Evolutionary conservation across 2,797 vertebrate species (phyloP), one percentile per base, ranked within the genome.

Genomic region (Amblyraja radiata): DNA sequence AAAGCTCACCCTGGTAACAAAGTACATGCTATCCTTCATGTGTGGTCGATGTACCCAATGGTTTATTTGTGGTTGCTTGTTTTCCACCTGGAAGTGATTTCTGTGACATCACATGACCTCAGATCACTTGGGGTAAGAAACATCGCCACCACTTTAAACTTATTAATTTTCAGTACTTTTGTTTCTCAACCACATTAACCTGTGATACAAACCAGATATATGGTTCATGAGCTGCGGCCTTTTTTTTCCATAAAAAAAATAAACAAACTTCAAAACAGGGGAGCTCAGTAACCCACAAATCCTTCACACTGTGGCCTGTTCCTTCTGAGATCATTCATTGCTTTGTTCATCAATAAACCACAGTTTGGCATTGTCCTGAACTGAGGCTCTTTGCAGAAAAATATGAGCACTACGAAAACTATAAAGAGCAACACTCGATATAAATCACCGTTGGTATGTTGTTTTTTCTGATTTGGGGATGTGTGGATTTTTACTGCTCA

Each of bases 191-290:
- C 90, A 92, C 90, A 92, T 76, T 74, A 92, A 92, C 90, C 71
- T 92, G 90, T 92, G 90, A 92, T 92, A 76, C 90, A 92, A 92
- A 92, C 90, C 90, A 92, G 90, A 92, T 92, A 92, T 92, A 58
- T 92, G 23, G 90, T 68, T 92, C 90, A 74, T 58, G 90, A 92
- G 90, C 90, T 76, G 71, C 73, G 23, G 71, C 46, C 46, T 74
- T 74, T 73, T 92, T 76, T 88, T 46, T n/a, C 90, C 13, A n/a
- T 74, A 76, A 92, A 76, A 92, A 76, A 92, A 92, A 92, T 92
- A 92, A 92, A 92, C 90, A 54, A 92, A 76, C 90, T 92, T 76
- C 39, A 39, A 74, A 36, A 92, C 90, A 92, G 39, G 71, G 39
- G 25, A 92, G 90, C 90, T 92, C 73, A 76, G 90, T 76, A 92